Evolutionary conservation across 2,888 invertebrate genomes (phyloP).

Genomic region (Phania funesta): DNA sequence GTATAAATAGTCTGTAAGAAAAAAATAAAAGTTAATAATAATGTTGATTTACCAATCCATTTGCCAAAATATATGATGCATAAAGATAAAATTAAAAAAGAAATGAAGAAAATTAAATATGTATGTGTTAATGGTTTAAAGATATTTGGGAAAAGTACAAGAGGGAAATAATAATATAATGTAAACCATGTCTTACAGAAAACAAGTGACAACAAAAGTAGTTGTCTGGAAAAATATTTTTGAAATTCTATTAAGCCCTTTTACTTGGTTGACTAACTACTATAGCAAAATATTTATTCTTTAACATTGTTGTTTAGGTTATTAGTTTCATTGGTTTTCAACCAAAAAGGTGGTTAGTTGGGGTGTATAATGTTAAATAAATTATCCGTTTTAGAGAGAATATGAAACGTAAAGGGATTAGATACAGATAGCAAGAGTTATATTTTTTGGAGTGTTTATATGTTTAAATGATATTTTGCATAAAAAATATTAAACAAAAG

Average conservation of each 20-base stretch:
- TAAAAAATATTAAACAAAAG: neutral
- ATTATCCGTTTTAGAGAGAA: neutral
- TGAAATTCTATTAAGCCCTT: conserved; percentile 38
- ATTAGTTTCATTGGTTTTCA: neutral
- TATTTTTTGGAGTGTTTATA: neutral
- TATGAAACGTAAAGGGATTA: neutral
- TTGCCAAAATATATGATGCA: conserved; percentile 19
- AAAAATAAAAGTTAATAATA: neutral
- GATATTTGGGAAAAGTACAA: neutral
- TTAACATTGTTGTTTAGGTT: neutral
- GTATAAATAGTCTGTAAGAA: conserved; percentile 1
- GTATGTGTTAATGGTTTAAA: neutral
- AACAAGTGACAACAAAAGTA: neutral
- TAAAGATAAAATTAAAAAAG: neutral
- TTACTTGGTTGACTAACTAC: conserved; percentile 44
- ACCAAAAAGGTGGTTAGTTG: conserved; percentile 24
- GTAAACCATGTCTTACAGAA: neutral
- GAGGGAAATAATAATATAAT: neutral
- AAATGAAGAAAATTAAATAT: neutral
- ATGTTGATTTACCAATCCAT: conserved; percentile 32
- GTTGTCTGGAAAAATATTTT: neutral
- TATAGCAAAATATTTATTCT: conserved; percentile 31
- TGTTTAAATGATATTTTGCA: conserved; percentile 14
- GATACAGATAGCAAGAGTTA: neutral
- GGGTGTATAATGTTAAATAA: neutral